Percentiles rank a stretch among this genome's conserved stretches.
These are phyloP conservation scores for Philaenus spumarius DNA, from an alignment of 1,140 invertebrate species.

Conservation along the genomic window DNA sequence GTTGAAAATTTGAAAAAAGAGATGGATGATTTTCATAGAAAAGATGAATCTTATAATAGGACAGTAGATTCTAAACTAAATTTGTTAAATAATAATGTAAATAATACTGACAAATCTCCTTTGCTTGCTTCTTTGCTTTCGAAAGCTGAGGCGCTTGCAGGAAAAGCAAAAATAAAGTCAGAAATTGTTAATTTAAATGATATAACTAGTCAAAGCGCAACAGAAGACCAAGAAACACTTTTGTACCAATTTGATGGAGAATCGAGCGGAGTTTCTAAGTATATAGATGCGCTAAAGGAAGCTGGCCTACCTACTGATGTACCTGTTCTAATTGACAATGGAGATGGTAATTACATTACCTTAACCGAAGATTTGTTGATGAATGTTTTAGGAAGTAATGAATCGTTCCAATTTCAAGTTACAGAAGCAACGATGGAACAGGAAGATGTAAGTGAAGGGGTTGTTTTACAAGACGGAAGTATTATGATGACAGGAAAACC, in stretches of 20 bases:
- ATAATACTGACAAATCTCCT: conserved; percentile 21
- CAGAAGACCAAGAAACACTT: conserved; percentile 12
- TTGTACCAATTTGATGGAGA: conserved; percentile 15
- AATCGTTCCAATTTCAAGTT: conserved; percentile 46
- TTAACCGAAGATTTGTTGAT: conserved; percentile 48
- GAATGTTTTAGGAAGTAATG: conserved; percentile 45
- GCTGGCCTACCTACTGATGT: conserved; percentile 47
- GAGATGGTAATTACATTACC: conserved; percentile 48
- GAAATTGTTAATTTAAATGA: conserved; percentile 3
- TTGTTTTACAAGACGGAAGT: conserved; percentile 16
- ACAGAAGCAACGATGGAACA: conserved; percentile 36
- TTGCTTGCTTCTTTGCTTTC: conserved; percentile 28
- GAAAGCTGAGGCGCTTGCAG: conserved; percentile 24
- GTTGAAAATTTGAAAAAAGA: conserved; percentile 24
- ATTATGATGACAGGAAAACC: conserved; percentile 15
- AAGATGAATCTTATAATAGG: neutral
- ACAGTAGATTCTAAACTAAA: conserved; percentile 5
- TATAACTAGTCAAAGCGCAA: neutral
- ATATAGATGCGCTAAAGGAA: conserved; percentile 46
- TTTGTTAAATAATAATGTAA: conserved; percentile 12
- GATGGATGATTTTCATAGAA: conserved; percentile 12
- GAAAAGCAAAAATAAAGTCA: conserved; percentile 16
- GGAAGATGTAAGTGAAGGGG: conserved; percentile 14
- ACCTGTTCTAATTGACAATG: conserved; percentile 47
- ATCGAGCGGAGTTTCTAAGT: conserved; percentile 27